Evolutionary conservation across 2,797 vertebrate genomes (phyloP), one percentile per base, ranked within the genome.

Genomic region (Lycodopsis pacificus): DNA sequence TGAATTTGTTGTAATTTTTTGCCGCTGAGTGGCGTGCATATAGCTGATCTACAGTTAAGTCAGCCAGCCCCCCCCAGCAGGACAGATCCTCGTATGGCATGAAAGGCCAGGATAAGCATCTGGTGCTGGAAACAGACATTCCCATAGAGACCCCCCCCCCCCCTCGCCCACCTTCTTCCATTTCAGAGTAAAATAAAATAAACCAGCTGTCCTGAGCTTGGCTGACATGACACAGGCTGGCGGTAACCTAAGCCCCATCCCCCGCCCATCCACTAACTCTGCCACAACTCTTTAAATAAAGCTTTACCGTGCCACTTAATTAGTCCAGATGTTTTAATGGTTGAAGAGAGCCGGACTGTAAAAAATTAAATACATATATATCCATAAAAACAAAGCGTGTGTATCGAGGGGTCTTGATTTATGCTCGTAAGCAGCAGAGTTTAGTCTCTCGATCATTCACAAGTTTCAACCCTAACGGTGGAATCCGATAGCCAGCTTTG

Each of bases 251-350:
- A 92, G 68, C 71, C 63, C 62, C 5, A 66, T 69, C 20, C 48
- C 58, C 64, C 61, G 9, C 67, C 11, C 70, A 25, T 69, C 64
- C 70, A 64, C 84, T 38, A 49, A 36, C 63, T 62, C 81, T 73
- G 80, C 82, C 86, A 90, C 73, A 84, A 75, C 71, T 80, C 78
- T 89, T 88, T 88, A 91, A 82, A 92, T 91, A 89, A 92, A 88
- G 81, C 88, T 93, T 92, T 82, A 93, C 85, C 70, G 13, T 81
- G 80, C 48, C 75, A 86, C 89, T 88, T 92, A 89, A 92, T 77
- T 22, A 32, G 84, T 86, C 88, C 94, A 94, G 91, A 87, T 92
- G 93, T 83, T 95, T 93, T 91, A 89, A 84, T 90, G 85, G 88
- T 89, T 80, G 32, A 78, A 8, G 15, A 7, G 38, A 83, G 82